These are phyloP conservation scores for Epizoanthus rinbou DNA, from an alignment of 92 coral and sea anemone genomes.

Conservation along the genomic window DNA sequence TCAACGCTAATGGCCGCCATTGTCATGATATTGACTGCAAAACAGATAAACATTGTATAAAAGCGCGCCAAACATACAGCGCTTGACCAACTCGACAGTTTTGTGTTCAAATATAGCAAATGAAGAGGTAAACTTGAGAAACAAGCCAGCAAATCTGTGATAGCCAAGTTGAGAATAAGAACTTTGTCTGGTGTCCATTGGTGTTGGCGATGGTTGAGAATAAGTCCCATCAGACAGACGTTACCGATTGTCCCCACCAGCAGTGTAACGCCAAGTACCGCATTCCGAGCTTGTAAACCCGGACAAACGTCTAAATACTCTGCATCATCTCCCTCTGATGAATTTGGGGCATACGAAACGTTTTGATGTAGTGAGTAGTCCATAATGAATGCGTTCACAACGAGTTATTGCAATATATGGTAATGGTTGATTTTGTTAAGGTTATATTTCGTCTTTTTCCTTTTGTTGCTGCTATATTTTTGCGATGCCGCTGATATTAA, in stretches of 20 bases:
- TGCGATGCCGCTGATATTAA: no score
- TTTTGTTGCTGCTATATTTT: no score
- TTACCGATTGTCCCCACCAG: conserved; percentile 47
- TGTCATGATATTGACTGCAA: conserved; percentile 60
- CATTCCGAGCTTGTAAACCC: conserved; percentile 46
- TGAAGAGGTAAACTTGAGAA: conserved; percentile 58
- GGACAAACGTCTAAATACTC: conserved; percentile 20
- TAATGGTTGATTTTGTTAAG: no score
- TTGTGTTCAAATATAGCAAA: conserved; percentile 38
- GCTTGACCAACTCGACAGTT: conserved; percentile 37
- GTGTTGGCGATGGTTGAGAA: conserved; percentile 39
- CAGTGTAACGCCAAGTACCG: conserved; percentile 28
- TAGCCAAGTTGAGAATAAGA: conserved; percentile 51
- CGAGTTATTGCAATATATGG: conserved; percentile 15
- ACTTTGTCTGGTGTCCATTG: conserved; percentile 53
- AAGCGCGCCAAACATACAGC: conserved; percentile 55
- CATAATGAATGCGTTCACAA: background rate
- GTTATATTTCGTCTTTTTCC: no score
- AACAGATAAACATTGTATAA: conserved; percentile 53
- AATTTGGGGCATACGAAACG: background rate
- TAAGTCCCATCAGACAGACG: conserved; percentile 37
- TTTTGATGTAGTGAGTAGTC: background rate
- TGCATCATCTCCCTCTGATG: background rate
- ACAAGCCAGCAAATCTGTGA: conserved; percentile 47
- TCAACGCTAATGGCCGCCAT: conserved; percentile 56